Conservation (phyloP, 1,140 invertebrate species). For the Steinernema khuongi region DNA sequence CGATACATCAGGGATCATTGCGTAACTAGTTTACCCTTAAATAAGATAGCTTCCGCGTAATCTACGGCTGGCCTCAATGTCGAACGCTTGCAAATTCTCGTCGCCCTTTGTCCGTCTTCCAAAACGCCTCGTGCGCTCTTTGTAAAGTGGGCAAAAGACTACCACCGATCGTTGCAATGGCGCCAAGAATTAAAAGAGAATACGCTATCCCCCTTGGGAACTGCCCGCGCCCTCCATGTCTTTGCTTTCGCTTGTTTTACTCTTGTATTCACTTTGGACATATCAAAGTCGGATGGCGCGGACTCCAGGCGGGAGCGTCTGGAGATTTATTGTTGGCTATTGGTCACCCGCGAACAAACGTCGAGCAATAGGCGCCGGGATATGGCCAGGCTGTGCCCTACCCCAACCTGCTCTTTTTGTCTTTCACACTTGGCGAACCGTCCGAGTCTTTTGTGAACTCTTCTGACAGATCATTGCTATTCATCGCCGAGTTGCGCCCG, state of each 20-base stretch:
- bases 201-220: not conserved
- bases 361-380: not conserved
- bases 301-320: conserved; percentile 3
- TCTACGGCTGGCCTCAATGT: not conserved
- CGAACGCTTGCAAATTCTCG: not conserved
- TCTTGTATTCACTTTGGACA: conserved; percentile 15
- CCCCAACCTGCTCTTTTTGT: conserved; percentile 1
- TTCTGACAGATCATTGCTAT: too few species aligned
- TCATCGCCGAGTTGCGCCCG: too few species aligned
- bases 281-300: conserved; percentile 9
- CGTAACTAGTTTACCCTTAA: conserved; percentile 9
- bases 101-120: too few species aligned
- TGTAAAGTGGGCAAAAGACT: too few species aligned
- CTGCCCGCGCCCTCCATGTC: conserved; percentile 2
- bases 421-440: not conserved
- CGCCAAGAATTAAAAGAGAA: not conserved
- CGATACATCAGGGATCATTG: not conserved
- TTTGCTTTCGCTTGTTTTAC: conserved; percentile 15
- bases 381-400: not conserved
- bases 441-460: not conserved
- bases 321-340: conserved; percentile 9
- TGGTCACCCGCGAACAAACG: conserved; percentile 2
- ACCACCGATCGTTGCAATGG: not conserved
- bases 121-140: too few species aligned
- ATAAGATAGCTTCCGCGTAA: not conserved